Conservation (phyloP, 1,140 invertebrate species). For the Pantala flavescens region DNA sequence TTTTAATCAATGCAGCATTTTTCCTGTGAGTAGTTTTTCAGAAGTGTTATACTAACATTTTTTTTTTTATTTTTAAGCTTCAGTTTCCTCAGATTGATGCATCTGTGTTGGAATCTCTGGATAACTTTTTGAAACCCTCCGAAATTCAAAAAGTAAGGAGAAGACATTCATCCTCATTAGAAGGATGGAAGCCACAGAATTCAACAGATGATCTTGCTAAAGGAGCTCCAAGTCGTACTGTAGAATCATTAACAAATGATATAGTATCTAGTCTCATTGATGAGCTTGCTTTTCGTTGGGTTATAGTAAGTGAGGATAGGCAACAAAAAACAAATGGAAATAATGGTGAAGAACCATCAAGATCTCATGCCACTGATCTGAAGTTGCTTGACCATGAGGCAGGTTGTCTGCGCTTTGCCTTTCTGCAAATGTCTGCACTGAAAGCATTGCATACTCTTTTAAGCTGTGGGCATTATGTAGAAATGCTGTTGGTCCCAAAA, state of each 20-base stretch:
- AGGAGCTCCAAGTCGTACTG: slow-evolving; percentile 25
- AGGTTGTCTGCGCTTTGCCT: slow-evolving; percentile 36
- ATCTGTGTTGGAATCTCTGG: neutral
- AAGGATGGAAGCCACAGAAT: neutral
- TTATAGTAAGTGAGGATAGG: neutral
- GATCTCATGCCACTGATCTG: slow-evolving; percentile 26
- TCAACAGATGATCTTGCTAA: neutral
- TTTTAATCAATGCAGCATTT: too few relatives aligned
- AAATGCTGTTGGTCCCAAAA: slow-evolving; percentile 44
- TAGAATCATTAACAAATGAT: slow-evolving; percentile 40
- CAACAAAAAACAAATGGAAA: slow-evolving; percentile 3
- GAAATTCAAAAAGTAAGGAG: neutral
- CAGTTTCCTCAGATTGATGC: slow-evolving; percentile 16
- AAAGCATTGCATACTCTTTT: slow-evolving; percentile 43
- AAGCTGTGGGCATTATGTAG: slow-evolving; percentile 40
- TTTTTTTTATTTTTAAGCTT: slow-evolving; percentile 15
- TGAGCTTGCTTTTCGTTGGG: slow-evolving; percentile 30
- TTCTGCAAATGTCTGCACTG: slow-evolving; percentile 46
- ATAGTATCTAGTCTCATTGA: slow-evolving; percentile 42
- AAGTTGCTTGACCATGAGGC: slow-evolving; percentile 36
- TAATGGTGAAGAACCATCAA: neutral
- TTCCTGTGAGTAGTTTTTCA: too few relatives aligned
- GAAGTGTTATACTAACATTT: neutral
- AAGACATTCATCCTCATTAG: neutral
- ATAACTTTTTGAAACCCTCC: neutral